These are phyloP conservation scores for Petromus typicus DNA, from an alignment of 2,113 vertebrate species.

Conservation along the genomic window DNA sequence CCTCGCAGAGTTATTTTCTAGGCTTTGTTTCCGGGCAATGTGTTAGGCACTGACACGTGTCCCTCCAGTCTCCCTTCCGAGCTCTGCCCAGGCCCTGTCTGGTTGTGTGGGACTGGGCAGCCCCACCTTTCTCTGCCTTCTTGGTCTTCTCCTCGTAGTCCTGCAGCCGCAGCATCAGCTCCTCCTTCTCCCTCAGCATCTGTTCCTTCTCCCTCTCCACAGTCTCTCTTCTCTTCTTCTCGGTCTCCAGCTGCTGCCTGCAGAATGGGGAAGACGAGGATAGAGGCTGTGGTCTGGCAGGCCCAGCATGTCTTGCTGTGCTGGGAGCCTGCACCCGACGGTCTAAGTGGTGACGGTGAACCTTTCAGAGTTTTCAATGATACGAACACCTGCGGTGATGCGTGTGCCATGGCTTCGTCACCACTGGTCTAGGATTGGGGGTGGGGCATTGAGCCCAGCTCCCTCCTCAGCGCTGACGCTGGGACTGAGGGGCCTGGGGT, in stretches of 20 bases:
- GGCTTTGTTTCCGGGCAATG: rapidly evolving
- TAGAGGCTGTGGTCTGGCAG: neutral
- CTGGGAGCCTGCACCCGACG: neutral
- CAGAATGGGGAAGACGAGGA: neutral
- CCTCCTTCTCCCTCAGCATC: slow-evolving; percentile 94
- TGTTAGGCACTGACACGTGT: rapidly evolving
- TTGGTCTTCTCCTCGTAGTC: slow-evolving; percentile 95
- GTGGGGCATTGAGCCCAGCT: neutral
- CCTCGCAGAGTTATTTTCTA: rapidly evolving
- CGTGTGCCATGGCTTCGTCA: neutral
- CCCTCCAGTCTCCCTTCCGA: neutral
- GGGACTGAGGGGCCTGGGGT: neutral
- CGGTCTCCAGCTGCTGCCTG: slow-evolving; percentile 94
- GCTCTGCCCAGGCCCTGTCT: neutral
- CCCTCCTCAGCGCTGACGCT: too few species aligned
- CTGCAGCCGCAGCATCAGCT: slow-evolving; percentile 92
- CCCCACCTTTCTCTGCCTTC: slow-evolving; percentile 94
- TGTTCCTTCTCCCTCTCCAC: slow-evolving; percentile 95
- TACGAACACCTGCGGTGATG: neutral
- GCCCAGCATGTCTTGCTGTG: neutral
- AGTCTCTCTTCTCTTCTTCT: slow-evolving; percentile 94
- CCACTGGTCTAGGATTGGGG: neutral
- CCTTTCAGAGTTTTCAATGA: neutral
- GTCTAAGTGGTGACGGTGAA: neutral
- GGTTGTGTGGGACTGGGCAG: too few species aligned